Evolutionary conservation across 2,888 invertebrate genomes (phyloP), one percentile per base, ranked within the genome.

Genomic region (Halocaridina rubra): DNA sequence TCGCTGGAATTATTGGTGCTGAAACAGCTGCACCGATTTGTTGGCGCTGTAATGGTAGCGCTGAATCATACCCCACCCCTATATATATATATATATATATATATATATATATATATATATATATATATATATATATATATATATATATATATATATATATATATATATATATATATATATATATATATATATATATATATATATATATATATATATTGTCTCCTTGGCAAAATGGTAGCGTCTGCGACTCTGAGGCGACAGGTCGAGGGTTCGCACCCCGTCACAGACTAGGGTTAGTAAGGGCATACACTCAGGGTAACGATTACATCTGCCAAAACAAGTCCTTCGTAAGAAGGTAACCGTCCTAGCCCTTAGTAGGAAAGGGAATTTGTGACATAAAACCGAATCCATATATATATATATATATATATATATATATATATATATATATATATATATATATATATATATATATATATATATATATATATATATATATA

Each of bases 121-220:
- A 24, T 19, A 16, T 30, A 16, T 2, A 32, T 30, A 19, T 24
- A 67, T 67, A 67, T 67, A 67, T 22, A 67, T 67, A 67, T 5
- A 67, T 67, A 67, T 22, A 67, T 67, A 67, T 22, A 67, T 67
- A 67, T 67, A 67, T 67, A 67, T 67, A 46, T 46, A 46, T 46
- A 46, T 46, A 46, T 46, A 46, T 61, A 61, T 61, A 61, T 46
- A 46, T 46, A 46, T 13, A 46, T 46, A 46, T 46, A 46, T 46
- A 46, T 46, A 46, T 46, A 46, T 46, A 46, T 46, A 46, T 46
- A 46, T 46, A 46, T n/a, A n/a, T n/a, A 67, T 22, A 67, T 67
- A 67, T 67, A 7, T 59, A n/a, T n/a, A n/a, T n/a, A n/a, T n/a
- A n/a, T n/a, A n/a, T n/a, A n/a, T n/a, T n/a, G n/a, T n/a, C n/a